A percentile compares a stretch with the other conserved stretches of the same genome.
Evolutionary conservation across 2,797 vertebrate genomes (phyloP).

Genomic region (Tarsius wallacei): DNA sequence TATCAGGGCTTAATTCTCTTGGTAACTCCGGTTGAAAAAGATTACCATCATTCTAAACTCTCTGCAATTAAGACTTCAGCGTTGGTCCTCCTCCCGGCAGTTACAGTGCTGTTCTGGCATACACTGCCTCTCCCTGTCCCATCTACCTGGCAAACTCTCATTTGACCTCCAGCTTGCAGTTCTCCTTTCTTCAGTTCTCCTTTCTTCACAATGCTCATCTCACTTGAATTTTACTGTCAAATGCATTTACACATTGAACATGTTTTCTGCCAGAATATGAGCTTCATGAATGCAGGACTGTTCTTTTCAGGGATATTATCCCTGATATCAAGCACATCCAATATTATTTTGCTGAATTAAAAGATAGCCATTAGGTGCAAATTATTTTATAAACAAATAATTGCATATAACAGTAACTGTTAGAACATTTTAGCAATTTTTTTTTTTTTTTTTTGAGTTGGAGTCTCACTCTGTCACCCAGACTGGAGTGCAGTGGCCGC

Average conservation of each 20-base stretch:
- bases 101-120: background rate
- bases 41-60: background rate
- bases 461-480: too few relatives aligned
- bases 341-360: background rate
- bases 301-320: slow-evolving; percentile 30
- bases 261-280: background rate
- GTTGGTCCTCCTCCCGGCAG: background rate
- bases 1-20: background rate
- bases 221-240: background rate
- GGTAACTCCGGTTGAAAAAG: background rate
- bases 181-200: background rate
- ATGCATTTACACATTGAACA: background rate
- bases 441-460: slow-evolving; percentile 25
- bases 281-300: background rate
- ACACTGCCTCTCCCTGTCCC: background rate
- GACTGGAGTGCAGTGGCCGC: too few relatives aligned
- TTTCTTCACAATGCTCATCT: background rate
- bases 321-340: background rate
- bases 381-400: slow-evolving; percentile 4
- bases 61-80: background rate
- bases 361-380: background rate
- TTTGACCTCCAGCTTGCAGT: background rate
- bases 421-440: background rate
- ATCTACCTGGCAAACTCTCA: background rate
- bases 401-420: background rate